phyloP scores from a whole-genome alignment of 2,888 invertebrate species.

The Pandemis cinnamomeana region DNA sequence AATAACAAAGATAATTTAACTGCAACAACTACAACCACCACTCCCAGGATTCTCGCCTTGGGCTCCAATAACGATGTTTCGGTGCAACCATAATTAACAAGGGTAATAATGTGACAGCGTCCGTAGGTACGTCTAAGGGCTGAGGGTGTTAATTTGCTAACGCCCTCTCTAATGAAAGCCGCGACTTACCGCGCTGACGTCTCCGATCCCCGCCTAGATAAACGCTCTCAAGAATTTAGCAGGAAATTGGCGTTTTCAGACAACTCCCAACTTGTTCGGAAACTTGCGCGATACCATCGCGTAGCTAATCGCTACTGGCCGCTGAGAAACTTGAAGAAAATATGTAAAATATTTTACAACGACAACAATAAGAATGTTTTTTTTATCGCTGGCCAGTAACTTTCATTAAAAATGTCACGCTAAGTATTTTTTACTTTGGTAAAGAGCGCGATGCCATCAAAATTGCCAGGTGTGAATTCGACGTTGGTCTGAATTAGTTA shows the following conservation, averaged over 20 bases:
- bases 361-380: background rate
- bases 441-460: background rate
- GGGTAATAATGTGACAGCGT: constrained; percentile 61
- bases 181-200: constrained; percentile 75
- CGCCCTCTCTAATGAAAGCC: constrained; percentile 81
- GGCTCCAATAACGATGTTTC: constrained; percentile 36
- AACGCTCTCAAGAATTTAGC: constrained; percentile 72
- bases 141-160: constrained; percentile 82
- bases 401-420: background rate
- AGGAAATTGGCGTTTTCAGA: constrained; percentile 80
- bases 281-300: constrained; percentile 58
- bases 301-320: constrained; percentile 31
- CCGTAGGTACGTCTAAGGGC: constrained; percentile 26
- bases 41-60: background rate
- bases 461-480: background rate
- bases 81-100: constrained; percentile 62
- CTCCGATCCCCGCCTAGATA: constrained; percentile 72
- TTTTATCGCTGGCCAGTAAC: background rate
- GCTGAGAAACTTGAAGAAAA: constrained; percentile 9
- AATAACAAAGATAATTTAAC: background rate
- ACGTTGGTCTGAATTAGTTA: too few relatives aligned
- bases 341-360: constrained; percentile 12
- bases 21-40: background rate
- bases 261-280: constrained; percentile 61
- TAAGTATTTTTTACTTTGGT: too few relatives aligned